These are phyloP conservation scores for Polymixis lichenea DNA, from an alignment of 2,888 invertebrate species.

Conservation along the genomic window DNA sequence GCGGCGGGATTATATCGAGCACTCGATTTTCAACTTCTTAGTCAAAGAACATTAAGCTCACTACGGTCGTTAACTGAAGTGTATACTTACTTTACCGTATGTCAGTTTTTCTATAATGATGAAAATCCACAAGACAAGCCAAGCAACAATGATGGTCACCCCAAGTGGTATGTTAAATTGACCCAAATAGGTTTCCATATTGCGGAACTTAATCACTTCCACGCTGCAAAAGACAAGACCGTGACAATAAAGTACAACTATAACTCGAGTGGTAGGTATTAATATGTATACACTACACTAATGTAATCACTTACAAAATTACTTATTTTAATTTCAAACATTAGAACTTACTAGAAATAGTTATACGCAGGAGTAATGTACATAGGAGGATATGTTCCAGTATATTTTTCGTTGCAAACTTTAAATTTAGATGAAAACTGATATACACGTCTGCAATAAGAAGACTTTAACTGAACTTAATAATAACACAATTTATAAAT, in stretches of 20 bases:
- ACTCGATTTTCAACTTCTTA: too few relatives aligned
- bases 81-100: conserved; percentile 77
- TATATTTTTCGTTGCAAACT: conserved; percentile 80
- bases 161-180: conserved; percentile 75
- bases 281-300: too few relatives aligned
- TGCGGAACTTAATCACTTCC: conserved; percentile 78
- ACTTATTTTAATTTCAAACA: conserved; percentile 16
- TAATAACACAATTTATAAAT: neutral
- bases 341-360: conserved; percentile 83
- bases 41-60: neutral
- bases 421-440: conserved; percentile 59
- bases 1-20: too few relatives aligned
- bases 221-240: conserved; percentile 73
- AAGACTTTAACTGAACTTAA: conserved; percentile 6
- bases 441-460: conserved; percentile 28
- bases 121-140: conserved; percentile 79
- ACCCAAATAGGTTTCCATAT: conserved; percentile 67
- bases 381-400: conserved; percentile 76
- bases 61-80: conserved; percentile 8
- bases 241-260: conserved; percentile 16
- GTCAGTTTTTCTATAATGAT: conserved; percentile 77
- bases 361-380: conserved; percentile 83
- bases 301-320: neutral
- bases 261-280: neutral
- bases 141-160: conserved; percentile 70